Evolutionary conservation across 2,113 vertebrate species (phyloP).

Genomic region (Girardinichthys multiradiatus): DNA sequence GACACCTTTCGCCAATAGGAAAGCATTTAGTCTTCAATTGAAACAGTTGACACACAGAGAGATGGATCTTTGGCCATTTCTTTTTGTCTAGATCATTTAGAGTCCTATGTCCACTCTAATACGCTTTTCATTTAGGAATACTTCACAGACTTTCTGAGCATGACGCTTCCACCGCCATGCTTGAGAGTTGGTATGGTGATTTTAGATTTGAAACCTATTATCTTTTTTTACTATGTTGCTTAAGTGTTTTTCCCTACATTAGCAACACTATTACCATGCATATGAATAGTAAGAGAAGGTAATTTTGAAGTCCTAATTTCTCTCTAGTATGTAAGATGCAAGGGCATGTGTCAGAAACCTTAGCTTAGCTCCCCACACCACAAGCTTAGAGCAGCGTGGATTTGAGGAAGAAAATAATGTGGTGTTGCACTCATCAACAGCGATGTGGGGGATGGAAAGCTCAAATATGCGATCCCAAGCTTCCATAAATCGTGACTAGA

Average conservation of each 20-base stretch:
- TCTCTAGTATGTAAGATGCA: neutral
- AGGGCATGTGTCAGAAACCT: slow-evolving; percentile 5
- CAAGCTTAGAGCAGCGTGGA: neutral
- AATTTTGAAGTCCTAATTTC: slow-evolving; percentile 7
- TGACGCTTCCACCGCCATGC: neutral
- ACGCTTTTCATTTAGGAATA: too few relatives aligned
- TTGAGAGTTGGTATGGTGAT: too few relatives aligned
- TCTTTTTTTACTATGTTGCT: too few relatives aligned
- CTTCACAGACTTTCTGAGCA: neutral
- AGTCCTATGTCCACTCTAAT: too few relatives aligned
- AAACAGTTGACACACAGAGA: too few relatives aligned
- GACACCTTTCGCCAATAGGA: too few relatives aligned
- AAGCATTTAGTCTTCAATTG: too few relatives aligned
- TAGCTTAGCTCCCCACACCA: slow-evolving; percentile 52
- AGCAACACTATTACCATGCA: slow-evolving; percentile 2
- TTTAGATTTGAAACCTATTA: too few relatives aligned
- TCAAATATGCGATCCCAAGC: slow-evolving; percentile 32
- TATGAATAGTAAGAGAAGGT: slow-evolving; percentile 15
- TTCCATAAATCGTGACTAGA: slow-evolving; percentile 36
- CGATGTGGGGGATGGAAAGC: slow-evolving; percentile 35
- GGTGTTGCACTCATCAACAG: slow-evolving; percentile 24
- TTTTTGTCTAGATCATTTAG: too few relatives aligned
- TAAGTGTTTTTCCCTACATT: too few relatives aligned
- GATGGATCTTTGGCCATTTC: too few relatives aligned
- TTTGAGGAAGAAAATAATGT: slow-evolving; percentile 58